These are phyloP conservation scores for Phoxinus dragarum DNA, from an alignment of 2,797 vertebrate genomes.

Conservation along the genomic window DNA sequence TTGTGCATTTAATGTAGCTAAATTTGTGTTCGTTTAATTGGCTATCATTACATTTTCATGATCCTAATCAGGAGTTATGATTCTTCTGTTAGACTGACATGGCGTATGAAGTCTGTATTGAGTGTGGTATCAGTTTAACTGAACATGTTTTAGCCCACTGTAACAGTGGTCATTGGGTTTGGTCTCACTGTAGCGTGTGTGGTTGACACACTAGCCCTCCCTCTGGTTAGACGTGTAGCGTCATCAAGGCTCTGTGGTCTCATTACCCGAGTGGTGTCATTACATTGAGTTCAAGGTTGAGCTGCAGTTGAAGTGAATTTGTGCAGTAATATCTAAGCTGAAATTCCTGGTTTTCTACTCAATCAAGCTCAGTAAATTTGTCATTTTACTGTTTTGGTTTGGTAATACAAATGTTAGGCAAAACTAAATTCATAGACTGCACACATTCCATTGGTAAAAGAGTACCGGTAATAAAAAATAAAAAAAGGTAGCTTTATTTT, in stretches of 20 bases:
- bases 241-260: constrained; percentile 51
- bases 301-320: constrained; percentile 32
- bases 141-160: constrained; percentile 52
- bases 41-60: background rate
- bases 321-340: constrained; percentile 10
- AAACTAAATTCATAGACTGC: background rate
- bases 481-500: background rate
- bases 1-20: background rate
- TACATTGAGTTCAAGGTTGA: constrained; percentile 47
- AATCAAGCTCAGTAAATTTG: constrained; percentile 15
- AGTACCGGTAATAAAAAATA: no score
- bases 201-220: constrained; percentile 51
- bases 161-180: constrained; percentile 43
- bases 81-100: constrained; percentile 69
- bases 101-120: constrained; percentile 75
- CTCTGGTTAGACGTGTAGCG: constrained; percentile 46
- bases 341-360: constrained; percentile 42
- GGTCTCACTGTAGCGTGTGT: constrained; percentile 31
- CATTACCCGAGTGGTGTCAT: constrained; percentile 44
- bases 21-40: background rate
- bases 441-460: background rate
- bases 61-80: constrained; percentile 9
- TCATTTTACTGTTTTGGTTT: constrained; percentile 33
- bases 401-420: constrained; percentile 11
- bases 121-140: constrained; percentile 78